Conservation (phyloP, 2,113 vertebrate species). For the Petromus typicus region DNA sequence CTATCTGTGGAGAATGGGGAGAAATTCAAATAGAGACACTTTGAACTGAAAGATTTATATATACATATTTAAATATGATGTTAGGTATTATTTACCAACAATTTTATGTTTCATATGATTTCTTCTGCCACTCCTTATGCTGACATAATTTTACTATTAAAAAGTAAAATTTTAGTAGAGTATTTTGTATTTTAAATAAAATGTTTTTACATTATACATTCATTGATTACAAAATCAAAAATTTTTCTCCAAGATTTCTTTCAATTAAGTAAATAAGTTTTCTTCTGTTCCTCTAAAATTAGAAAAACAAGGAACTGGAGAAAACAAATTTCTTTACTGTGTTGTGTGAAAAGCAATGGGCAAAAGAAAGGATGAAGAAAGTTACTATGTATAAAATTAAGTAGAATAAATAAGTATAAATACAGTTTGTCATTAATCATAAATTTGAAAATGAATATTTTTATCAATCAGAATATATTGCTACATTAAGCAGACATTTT, state of each 20-base stretch:
- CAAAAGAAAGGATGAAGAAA: neutral
- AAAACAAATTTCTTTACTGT: neutral
- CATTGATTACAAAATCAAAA: neutral
- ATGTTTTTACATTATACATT: neutral
- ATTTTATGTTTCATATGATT: neutral
- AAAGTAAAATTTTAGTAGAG: fast-evolving
- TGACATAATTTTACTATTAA: neutral
- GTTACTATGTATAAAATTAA: neutral
- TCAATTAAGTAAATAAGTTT: constrained; percentile 5
- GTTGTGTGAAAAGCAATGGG: neutral
- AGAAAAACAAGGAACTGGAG: neutral
- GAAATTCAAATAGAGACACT: neutral
- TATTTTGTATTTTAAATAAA: neutral
- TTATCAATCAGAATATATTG: neutral
- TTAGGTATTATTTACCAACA: neutral
- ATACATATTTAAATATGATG: neutral
- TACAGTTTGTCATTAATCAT: neutral
- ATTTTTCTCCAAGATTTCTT: neutral
- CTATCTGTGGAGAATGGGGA: neutral
- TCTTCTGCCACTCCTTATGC: neutral
- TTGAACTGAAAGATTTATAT: neutral
- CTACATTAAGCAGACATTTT: neutral
- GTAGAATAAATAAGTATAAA: neutral
- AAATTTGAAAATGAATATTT: constrained; percentile 3
- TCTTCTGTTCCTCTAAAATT: neutral